Evolutionary conservation across 2,888 invertebrate species (phyloP), one percentile per base, ranked within the genome.

Genomic region (Lepidocyrtinus sp.): DNA sequence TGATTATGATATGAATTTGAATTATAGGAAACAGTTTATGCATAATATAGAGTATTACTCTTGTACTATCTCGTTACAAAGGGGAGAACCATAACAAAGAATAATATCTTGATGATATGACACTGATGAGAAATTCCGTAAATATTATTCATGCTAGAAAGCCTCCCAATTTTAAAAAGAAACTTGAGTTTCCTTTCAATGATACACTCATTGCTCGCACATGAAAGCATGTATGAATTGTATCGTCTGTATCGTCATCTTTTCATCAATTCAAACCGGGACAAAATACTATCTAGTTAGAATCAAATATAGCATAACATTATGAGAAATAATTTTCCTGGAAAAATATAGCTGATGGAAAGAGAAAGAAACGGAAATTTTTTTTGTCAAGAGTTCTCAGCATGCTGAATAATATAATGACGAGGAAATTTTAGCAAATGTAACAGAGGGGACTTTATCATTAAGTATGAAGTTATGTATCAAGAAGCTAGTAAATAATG

Each of bases 381-480:
- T 64, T 64, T 76, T 69, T 55, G 55, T 65, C 64, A 55, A 64
- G 65, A 50, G 50, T 64, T 75, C 76, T 71, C 65, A 69, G 55
- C 15, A 55, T 5, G 7, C 36, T 36, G 7, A 36, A 9, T 36
- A 9, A 36, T 36, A 36, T n/a, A 36, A 36, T 36, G 36, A 36
- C 5, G 12, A 36, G 12, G 36, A 12, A 36, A 36, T 9, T 36
- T 5, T 36, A 36, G 12, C 12, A 12, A 36, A 36, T 12, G 36
- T 36, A 12, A 36, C 5, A 36, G 12, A 36, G 36, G 12, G 36
- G 36, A 36, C 5, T 5, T 36, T 36, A 36, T 36, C 36, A 36
- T n/a, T n/a, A n/a, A n/a, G n/a, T n/a, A n/a, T n/a, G n/a, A n/a
- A n/a, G n/a, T n/a, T n/a, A n/a, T n/a, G n/a, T n/a, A n/a, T n/a